These are phyloP conservation scores for Pao palembangensis DNA, from an alignment of 2,113 vertebrate genomes.

Conservation along the genomic window DNA sequence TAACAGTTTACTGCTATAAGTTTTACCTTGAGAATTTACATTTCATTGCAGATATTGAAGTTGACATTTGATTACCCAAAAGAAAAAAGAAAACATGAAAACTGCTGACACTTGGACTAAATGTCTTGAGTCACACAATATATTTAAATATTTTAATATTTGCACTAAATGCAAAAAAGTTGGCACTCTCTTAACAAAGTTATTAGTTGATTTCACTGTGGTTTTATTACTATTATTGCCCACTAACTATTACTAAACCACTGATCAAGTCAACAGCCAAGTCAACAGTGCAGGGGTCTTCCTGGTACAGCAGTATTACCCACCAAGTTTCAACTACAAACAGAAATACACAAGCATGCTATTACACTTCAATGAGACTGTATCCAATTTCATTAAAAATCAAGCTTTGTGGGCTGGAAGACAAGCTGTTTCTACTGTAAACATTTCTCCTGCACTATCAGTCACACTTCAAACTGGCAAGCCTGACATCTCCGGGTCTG, in stretches of 20 bases:
- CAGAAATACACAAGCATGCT: conserved; percentile 31
- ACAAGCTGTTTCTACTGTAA: conserved; percentile 57
- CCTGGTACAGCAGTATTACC: conserved; percentile 67
- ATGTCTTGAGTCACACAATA: no score
- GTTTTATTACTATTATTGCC: conserved; percentile 45
- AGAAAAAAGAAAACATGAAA: no score
- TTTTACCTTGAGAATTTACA: no score
- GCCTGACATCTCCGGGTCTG: conserved; percentile 50
- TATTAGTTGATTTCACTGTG: neutral
- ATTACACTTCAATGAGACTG: conserved; percentile 44
- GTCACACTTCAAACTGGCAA: conserved; percentile 64
- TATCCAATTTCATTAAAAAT: conserved; percentile 44
- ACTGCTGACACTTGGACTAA: no score
- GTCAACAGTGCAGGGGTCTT: conserved; percentile 42
- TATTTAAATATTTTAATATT: no score
- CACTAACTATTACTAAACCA: neutral
- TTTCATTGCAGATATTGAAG: no score
- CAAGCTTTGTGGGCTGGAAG: conserved; percentile 48
- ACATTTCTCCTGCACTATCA: conserved; percentile 58
- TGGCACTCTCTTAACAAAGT: no score
- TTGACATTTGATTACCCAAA: no score
- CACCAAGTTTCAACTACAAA: conserved; percentile 52
- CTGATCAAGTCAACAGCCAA: neutral
- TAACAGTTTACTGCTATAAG: conserved; percentile 1
- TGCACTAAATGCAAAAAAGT: no score